Evolutionary conservation across 2,113 vertebrate species (phyloP).

Genomic region (Rhinopomastus cyanomelas): DNA sequence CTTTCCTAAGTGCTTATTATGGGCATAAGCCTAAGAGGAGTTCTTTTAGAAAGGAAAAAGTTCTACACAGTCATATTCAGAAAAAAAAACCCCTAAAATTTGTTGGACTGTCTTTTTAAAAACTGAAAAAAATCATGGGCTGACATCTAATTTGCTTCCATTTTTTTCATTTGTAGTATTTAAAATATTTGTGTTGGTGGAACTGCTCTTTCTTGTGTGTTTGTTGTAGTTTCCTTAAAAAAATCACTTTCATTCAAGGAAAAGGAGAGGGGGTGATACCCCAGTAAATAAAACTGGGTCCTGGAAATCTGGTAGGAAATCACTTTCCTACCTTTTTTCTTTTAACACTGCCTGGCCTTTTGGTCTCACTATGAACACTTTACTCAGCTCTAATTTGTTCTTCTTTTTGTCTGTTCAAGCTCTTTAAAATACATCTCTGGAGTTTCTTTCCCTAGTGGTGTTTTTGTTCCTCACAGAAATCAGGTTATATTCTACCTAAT

Average conservation of each 20-base stretch:
- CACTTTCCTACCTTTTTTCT: neutral
- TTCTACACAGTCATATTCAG: fast-evolving
- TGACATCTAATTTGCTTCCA: neutral
- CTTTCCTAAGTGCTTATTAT: neutral
- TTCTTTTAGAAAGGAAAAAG: neutral
- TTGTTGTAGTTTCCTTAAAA: neutral
- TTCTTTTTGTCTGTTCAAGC: neutral
- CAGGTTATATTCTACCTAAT: conserved; percentile 4
- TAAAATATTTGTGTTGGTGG: no score
- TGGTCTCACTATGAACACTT: neutral
- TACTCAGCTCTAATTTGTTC: neutral
- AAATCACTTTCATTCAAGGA: neutral
- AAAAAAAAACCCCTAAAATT: neutral
- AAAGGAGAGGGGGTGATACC: neutral
- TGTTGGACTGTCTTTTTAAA: neutral
- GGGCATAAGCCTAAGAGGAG: neutral
- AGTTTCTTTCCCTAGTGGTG: neutral
- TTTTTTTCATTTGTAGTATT: neutral
- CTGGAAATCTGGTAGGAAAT: neutral
- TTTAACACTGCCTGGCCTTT: neutral
- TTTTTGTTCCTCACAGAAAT: neutral
- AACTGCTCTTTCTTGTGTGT: neutral
- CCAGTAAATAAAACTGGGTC: neutral
- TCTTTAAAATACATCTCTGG: neutral
- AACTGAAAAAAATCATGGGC: neutral